These are phyloP conservation scores for Yponomeuta sedellus DNA, from an alignment of 2,888 invertebrate species.

Conservation along the genomic window DNA sequence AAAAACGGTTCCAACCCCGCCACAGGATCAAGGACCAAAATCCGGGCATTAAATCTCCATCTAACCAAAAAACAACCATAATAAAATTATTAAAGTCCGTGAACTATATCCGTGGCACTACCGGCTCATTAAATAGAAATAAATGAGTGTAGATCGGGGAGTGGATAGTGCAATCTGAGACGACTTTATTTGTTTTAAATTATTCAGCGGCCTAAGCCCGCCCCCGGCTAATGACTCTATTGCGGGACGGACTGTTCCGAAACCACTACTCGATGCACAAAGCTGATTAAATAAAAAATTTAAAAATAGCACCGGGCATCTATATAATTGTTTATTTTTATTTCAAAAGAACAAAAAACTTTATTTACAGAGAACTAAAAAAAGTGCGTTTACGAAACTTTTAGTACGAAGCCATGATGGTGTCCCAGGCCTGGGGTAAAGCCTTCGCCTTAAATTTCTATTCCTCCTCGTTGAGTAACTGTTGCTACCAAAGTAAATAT, in stretches of 20 bases:
- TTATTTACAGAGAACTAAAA: no score
- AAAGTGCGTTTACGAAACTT: no score
- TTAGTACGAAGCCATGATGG: no score
- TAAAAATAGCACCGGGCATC: neutral
- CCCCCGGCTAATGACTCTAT: slow-evolving; percentile 73
- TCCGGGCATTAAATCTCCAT: slow-evolving; percentile 4
- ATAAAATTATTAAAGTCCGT: slow-evolving; percentile 1
- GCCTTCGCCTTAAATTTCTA: no score
- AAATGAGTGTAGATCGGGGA: slow-evolving; percentile 54
- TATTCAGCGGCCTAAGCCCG: slow-evolving; percentile 62
- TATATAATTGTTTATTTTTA: no score
- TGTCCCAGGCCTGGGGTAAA: no score
- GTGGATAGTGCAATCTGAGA: slow-evolving; percentile 69
- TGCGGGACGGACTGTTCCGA: slow-evolving; percentile 29
- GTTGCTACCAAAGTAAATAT: no score
- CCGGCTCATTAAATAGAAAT: slow-evolving; percentile 47
- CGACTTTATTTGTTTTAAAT: slow-evolving; percentile 74
- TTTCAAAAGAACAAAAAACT: no score
- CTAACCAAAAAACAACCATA: neutral
- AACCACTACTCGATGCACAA: neutral
- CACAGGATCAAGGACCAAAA: neutral
- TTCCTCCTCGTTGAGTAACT: no score
- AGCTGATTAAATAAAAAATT: neutral
- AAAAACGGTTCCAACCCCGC: neutral
- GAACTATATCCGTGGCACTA: slow-evolving; percentile 4